Evolutionary conservation across 2,797 vertebrate species (phyloP).

Genomic region (Thunnus albacares): DNA sequence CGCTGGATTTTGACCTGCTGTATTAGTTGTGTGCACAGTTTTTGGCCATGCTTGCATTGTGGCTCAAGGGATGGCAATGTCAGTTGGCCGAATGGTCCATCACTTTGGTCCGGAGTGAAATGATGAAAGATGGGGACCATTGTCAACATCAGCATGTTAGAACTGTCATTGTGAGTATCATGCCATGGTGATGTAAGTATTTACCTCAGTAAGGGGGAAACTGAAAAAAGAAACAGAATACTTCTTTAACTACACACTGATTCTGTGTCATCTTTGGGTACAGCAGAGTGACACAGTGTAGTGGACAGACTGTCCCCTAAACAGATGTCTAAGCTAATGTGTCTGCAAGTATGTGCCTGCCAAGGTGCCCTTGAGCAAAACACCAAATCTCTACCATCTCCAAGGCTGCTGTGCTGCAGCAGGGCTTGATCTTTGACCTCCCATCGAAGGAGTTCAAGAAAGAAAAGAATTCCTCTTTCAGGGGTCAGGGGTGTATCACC

Average conservation of each 20-base stretch:
- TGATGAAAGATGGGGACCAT: too few relatives aligned
- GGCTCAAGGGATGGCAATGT: too few relatives aligned
- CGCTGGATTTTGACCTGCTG: too few relatives aligned
- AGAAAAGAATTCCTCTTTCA: conserved; percentile 11
- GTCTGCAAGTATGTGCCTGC: conserved; percentile 22
- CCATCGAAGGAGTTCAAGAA: neutral
- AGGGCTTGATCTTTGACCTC: conserved; percentile 24
- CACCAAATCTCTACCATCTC: too few relatives aligned
- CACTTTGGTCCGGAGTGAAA: too few relatives aligned
- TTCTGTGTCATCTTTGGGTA: neutral
- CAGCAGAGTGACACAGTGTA: neutral
- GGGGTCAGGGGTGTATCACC: neutral
- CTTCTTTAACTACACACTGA: neutral
- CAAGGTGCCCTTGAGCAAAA: neutral
- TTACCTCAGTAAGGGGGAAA: too few relatives aligned
- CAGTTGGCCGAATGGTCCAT: too few relatives aligned
- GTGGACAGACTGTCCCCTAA: neutral
- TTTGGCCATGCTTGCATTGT: too few relatives aligned
- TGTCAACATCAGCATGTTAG: too few relatives aligned
- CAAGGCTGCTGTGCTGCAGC: too few relatives aligned
- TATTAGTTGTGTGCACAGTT: too few relatives aligned
- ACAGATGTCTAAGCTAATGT: neutral
- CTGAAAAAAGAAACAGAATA: neutral
- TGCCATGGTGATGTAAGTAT: neutral
- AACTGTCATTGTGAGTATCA: neutral